Percentiles rank a stretch among this genome's conserved stretches.
phyloP scores from a whole-genome alignment of 92 coral and sea anemone genomes.

The Palythoa grandiflora region DNA sequence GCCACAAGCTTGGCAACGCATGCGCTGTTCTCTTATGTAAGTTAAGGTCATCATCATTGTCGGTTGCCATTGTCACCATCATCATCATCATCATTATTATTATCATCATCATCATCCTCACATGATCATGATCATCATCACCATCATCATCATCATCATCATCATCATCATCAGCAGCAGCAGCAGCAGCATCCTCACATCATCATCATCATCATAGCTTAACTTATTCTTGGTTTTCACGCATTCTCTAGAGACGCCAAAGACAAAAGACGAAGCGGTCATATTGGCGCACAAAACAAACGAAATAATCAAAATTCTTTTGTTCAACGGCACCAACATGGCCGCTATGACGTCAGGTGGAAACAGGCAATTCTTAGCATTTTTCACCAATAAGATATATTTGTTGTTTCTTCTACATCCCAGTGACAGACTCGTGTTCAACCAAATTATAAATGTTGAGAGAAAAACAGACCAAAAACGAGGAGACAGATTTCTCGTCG shows the following conservation, averaged over 20 bases:
- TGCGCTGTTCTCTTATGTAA: no score
- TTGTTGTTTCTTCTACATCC: not conserved
- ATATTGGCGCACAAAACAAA: no score
- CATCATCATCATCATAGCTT: not conserved
- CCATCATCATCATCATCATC: not conserved
- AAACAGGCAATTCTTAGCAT: not conserved
- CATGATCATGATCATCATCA: not conserved
- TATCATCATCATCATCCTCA: no score
- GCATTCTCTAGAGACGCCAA: no score
- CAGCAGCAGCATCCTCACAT: not conserved
- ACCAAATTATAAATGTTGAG: slow-evolving; percentile 73
- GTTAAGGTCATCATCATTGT: no score
- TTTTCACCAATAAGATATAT: not conserved
- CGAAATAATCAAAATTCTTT: no score
- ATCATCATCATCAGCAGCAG: not conserved
- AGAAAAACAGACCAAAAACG: slow-evolving; percentile 57
- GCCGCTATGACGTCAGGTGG: no score
- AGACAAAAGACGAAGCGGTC: no score
- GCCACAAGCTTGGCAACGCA: no score
- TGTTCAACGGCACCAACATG: no score
- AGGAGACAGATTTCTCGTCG: slow-evolving; percentile 78
- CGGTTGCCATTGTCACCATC: no score
- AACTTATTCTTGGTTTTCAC: not conserved
- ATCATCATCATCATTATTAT: not conserved
- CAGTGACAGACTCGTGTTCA: slow-evolving; percentile 67